Base-by-base conservation (phyloP, 1,140 invertebrate species). In the Aethina tumida region DNA sequence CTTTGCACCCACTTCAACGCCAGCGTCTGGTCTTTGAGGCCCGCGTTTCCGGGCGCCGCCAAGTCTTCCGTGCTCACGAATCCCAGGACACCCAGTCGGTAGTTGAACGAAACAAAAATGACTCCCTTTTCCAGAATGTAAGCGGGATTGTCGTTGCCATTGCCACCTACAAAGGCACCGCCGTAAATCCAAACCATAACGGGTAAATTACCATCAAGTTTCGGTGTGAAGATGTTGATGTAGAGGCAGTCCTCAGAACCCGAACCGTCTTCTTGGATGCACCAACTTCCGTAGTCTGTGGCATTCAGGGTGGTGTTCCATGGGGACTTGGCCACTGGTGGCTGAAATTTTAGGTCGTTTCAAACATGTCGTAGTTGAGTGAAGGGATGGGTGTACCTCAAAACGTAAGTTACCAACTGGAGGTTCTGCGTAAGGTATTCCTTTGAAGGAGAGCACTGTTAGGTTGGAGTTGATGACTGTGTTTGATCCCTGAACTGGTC, bases 1-100 rank as follows among this genome's bases (percentile, higher is more conserved):
- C 73, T 52, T 48, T 75, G 67, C 0, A 87, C 62, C 82, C 82
- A 88, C 13, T 70, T 63, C 2, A 86, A 52, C 0, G 79, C 76
- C 14, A 66, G 57, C 5, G 81, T 73, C 58, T 84, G 79, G 61
- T 87, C 84, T 52, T 79, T 78, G 15, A 84, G 59, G 1, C 79
- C 81, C 26, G 34, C 39, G 55, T 74, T 72, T 50, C 84, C 84
- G 6, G 80, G 81, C 0, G 74, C 67, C 0, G 72, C 68, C 14
- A 64, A 45, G 2, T 63, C 56, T 30, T 74, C 74, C 4, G 43
- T 45, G 15, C 37, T 41, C 4, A 45, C 17, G 24, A 49, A 49
- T 10, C 79, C 77, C 13, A 81, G 58, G 0, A 72, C 66, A 4
- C 79, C 79, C 2, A 83, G 61, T 35, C 81, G 62, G 49, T 84